Evolutionary conservation across 2,888 invertebrate species (phyloP).

Genomic region (Tetropium fuscum): DNA sequence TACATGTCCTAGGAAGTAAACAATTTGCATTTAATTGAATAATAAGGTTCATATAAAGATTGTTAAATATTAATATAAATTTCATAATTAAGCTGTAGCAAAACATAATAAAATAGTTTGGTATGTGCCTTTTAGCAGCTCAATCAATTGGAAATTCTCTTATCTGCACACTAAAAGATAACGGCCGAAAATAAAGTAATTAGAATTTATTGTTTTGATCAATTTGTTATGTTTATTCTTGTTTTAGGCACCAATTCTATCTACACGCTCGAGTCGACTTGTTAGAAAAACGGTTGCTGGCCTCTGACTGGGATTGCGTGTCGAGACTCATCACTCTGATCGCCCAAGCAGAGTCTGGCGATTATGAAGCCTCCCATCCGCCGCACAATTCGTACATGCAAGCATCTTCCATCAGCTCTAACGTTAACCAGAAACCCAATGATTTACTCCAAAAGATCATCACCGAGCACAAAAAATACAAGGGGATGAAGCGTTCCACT

Average conservation of each 20-base stretch:
- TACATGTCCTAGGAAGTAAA: no score
- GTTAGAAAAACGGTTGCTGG: constrained; percentile 78
- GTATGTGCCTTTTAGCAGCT: no score
- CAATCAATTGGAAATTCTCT: no score
- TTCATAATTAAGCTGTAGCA: no score
- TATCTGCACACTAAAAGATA: no score
- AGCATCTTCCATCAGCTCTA: constrained; percentile 73
- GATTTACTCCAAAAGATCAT: constrained; percentile 75
- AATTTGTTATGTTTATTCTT: no score
- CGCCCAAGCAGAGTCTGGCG: constrained; percentile 81
- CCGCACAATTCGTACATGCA: constrained; percentile 74
- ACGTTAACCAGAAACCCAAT: constrained; percentile 70
- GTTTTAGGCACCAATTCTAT: constrained; percentile 83
- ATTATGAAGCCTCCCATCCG: constrained; percentile 73
- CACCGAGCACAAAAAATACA: constrained; percentile 71
- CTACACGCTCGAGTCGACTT: constrained; percentile 85
- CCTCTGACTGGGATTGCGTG: constrained; percentile 77
- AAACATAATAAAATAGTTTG: no score
- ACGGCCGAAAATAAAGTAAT: no score
- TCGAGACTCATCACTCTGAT: constrained; percentile 81
- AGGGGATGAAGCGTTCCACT: constrained; percentile 76
- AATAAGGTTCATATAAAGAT: no score
- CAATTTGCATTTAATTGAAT: no score
- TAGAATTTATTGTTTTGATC: no score
- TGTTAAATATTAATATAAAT: no score